Percentiles rank a stretch among this genome's conserved stretches.
These are phyloP conservation scores for Spatulosminthurus flaviceps DNA, from an alignment of 2,888 invertebrate species.

Conservation along the genomic window DNA sequence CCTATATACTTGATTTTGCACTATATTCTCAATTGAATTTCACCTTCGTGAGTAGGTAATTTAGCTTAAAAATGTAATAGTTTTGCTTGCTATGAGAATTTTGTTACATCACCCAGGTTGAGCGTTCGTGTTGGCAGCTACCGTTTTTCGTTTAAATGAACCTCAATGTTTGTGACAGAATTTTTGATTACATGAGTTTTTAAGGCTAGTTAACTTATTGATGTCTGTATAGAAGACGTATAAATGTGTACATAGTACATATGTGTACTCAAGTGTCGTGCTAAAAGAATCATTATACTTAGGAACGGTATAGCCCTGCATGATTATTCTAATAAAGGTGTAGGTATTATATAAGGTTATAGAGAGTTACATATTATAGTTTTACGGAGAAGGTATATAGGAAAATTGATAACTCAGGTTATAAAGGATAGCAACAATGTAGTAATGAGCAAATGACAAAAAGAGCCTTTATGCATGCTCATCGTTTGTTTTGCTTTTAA, in stretches of 20 bases:
- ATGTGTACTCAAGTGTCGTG: too few species aligned
- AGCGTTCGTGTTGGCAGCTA: neutral
- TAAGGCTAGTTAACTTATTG: too few species aligned
- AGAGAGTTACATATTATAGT: too few species aligned
- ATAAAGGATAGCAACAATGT: neutral
- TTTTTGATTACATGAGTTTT: neutral
- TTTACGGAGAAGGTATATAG: neutral
- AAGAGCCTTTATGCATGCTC: neutral
- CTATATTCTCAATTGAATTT: neutral
- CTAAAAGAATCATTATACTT: too few species aligned
- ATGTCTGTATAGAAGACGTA: too few species aligned
- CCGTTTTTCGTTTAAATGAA: slow-evolving; percentile 7
- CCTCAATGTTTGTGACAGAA: neutral
- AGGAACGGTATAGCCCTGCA: too few species aligned
- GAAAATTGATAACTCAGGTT: neutral
- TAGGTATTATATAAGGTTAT: too few species aligned
- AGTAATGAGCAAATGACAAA: neutral
- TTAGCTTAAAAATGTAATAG: neutral
- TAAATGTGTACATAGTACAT: too few species aligned
- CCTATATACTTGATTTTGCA: neutral
- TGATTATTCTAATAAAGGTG: too few species aligned
- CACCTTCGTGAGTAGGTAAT: neutral
- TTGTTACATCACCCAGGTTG: neutral
- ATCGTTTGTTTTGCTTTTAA: too few species aligned
- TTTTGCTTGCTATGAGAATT: neutral